Evolutionary conservation across 1,140 invertebrate genomes (phyloP).

Genomic region (Danaus plexippus): DNA sequence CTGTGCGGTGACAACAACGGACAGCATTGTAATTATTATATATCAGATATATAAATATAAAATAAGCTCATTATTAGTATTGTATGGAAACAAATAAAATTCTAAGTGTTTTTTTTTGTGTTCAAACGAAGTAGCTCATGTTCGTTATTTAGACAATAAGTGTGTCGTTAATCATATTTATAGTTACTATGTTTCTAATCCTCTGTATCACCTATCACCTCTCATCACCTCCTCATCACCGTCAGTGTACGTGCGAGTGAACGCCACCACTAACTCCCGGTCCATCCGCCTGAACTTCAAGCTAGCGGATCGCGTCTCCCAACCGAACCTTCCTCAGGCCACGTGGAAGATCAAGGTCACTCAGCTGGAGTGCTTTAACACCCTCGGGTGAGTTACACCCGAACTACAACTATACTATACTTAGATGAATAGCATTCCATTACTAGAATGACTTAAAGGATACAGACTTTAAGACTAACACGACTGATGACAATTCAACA

Average conservation of each 20-base stretch:
- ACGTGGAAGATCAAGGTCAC: slow-evolving; percentile 76
- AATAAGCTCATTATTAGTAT: too few relatives aligned
- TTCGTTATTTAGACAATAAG: too few relatives aligned
- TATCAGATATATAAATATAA: too few relatives aligned
- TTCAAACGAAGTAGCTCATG: too few relatives aligned
- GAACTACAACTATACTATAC: not conserved
- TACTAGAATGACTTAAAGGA: too few relatives aligned
- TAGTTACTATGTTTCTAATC: too few relatives aligned
- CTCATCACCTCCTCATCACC: not conserved
- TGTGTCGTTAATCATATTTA: too few relatives aligned
- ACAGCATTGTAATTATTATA: slow-evolving; percentile 78
- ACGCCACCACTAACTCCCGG: slow-evolving; percentile 60
- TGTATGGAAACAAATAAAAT: too few relatives aligned
- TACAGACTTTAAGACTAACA: too few relatives aligned
- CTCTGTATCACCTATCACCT: slow-evolving; percentile 16
- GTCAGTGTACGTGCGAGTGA: slow-evolving; percentile 62
- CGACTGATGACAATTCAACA: too few relatives aligned
- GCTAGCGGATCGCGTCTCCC: slow-evolving; percentile 54
- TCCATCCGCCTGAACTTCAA: slow-evolving; percentile 62
- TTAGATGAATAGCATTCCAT: too few relatives aligned
- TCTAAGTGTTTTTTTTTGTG: too few relatives aligned
- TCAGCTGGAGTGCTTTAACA: slow-evolving; percentile 74
- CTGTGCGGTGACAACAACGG: slow-evolving; percentile 86
- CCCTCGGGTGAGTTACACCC: slow-evolving; percentile 45
- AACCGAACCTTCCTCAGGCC: slow-evolving; percentile 59